Base-by-base conservation (phyloP, 2,797 vertebrate species). In the Zalophus californianus region DNA sequence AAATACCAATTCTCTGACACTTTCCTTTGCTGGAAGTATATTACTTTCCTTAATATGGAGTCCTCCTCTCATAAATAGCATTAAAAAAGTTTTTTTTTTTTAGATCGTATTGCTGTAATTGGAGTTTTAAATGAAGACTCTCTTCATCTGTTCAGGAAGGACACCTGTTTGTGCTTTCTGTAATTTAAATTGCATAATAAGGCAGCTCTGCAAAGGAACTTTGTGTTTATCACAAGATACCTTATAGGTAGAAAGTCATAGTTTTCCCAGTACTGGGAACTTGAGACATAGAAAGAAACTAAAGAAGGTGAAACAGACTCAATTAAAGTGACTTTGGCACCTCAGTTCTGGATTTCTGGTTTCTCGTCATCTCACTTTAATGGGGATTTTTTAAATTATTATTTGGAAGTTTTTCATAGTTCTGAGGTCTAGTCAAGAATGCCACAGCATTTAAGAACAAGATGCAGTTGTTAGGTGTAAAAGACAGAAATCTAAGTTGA, bases 121-220 rank as follows among this genome's bases (percentile, higher is more conserved):
- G 89, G 58, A 56, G 56, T 90, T 94, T 80, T 92, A 84, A 87
- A 62, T 4, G 35, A 94, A 41, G 35, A 50, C 50, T 87, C 11
- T 3, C 92, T 86, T 35, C 2, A 32, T 70, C 35, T 85, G n/a
- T 82, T 70, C 44, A 50, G 15, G 54, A 48, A 94, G 60, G 56
- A 60, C 62, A 54, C 25, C 35, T 72, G 29, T 56, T 70, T 79
- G 14, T 75, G 16, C 66, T 84, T 93, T 92, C 84, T 93, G 3
- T 90, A 29, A 79, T 68, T 93, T 85, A 50, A 29, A 29, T 82
- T 70, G 70, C 1, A 16, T 3, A 18, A 52, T 35, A 85, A 96
- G 32, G 29, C 72, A 94, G 80, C 48, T 93, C 82, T 91, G 87
- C 38, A 86, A 92, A 94, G 68, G n/a, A 78, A 89, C 27, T 79